Evolutionary conservation across 2,797 vertebrate species (phyloP), one percentile per base, ranked within the genome.

Genomic region (Gephyroberyx darwinii): DNA sequence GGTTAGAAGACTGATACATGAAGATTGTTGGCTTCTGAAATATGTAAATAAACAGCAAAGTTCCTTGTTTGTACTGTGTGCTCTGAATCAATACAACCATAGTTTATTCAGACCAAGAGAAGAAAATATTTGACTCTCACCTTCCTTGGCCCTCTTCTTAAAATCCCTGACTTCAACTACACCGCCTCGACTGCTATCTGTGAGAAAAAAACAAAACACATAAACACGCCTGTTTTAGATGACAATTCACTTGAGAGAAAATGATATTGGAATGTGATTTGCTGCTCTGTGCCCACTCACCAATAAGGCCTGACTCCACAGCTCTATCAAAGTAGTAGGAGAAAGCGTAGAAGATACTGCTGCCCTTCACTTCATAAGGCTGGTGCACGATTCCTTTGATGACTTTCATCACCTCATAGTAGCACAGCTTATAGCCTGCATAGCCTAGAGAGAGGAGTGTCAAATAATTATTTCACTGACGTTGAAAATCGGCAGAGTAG

Each of bases 261-360:
- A 78, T 71, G 41, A 61, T 39, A 56, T 45, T 52, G 55, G 56
- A 86, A 77, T 65, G 56, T 72, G 65, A 57, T 54, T 62, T 17
- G 72, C 54, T 54, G 51, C 71, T 71, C 45, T 72, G 71, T 62
- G 62, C 70, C 57, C 69, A 91, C 93, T 95, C 91, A 99, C 98
- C 96, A 0, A 99, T 98, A 70, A 99, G 90, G 60, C 95, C 93
- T 10, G 96, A 95, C 39, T 99, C 97, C 71, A 92, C 95, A 14
- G 98, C 98, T 79, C 97, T 93, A 85, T 99, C 98, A 0, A 94
- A 99, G 86, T 98, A 99, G 88, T 99, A 96, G 69, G 98, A 99
- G 90, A 99, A 99, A 39, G 98, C 98, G 6, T 99, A 99, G 89
- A 99, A 99, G 74, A 95, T 81, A 62, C 95, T 96, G 85, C 94